Conservation (phyloP, 2,888 invertebrate species). For the Drymonia ruficornis region DNA sequence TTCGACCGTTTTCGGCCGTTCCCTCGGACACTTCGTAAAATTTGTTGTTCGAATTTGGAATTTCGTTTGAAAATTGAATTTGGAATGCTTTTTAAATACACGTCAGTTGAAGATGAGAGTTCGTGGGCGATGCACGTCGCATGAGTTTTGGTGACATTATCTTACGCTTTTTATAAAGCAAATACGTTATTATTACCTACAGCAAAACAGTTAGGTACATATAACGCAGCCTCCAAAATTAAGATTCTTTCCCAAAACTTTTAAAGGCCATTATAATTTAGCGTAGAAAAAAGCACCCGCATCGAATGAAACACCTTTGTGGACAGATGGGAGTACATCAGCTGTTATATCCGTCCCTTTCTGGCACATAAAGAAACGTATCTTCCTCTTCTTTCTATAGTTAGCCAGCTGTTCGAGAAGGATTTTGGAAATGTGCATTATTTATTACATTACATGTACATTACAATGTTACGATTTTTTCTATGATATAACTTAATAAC, state of each 20-base stretch:
- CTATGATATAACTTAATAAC: no score
- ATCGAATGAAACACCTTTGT: constrained; percentile 23
- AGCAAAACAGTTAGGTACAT: no score
- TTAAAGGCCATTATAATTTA: background rate
- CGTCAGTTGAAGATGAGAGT: background rate
- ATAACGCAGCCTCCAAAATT: no score
- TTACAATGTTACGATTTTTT: no score
- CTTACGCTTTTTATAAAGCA: no score
- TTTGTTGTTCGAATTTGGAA: constrained; percentile 25
- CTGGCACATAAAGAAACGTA: constrained; percentile 5
- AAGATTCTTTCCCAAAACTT: background rate
- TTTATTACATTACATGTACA: no score
- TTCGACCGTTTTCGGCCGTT: constrained; percentile 25
- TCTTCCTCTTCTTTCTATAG: constrained; percentile 19
- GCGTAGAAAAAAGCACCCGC: constrained; percentile 10
- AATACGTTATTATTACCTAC: no score
- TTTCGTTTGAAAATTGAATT: constrained; percentile 15
- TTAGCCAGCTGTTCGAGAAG: constrained; percentile 21
- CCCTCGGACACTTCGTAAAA: constrained; percentile 32
- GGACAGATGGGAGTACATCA: constrained; percentile 19
- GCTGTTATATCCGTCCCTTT: constrained; percentile 23
- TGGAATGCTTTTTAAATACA: constrained; percentile 7
- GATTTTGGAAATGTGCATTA: no score
- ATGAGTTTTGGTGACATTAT: no score
- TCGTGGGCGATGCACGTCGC: no score